These are phyloP conservation scores for Columbina picui DNA, from an alignment of 2,113 vertebrate genomes.

Conservation along the genomic window DNA sequence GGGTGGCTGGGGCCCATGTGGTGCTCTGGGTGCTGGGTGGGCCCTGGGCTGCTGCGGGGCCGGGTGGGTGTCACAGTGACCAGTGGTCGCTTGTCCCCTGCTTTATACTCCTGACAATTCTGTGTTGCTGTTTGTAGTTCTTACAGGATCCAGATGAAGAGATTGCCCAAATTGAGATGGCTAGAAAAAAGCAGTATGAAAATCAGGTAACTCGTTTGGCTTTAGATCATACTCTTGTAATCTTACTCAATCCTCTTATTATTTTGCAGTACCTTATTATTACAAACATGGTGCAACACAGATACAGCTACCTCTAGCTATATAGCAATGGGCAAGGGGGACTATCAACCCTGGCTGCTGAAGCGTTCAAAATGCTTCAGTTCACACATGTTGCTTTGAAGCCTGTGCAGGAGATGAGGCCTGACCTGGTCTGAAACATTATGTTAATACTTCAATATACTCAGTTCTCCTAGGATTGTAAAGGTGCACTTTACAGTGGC, in stretches of 20 bases:
- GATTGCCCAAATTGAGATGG: constrained; percentile 75
- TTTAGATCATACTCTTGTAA: rapidly evolving
- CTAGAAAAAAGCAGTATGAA: constrained; percentile 79
- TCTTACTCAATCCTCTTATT: neutral
- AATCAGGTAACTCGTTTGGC: constrained; percentile 73
- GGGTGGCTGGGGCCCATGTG: neutral
- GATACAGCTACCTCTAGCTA: rapidly evolving
- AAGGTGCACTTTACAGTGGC: neutral
- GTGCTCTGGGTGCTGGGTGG: neutral
- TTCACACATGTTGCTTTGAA: neutral
- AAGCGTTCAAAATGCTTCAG: neutral
- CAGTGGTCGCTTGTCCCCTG: rapidly evolving
- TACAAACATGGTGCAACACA: rapidly evolving
- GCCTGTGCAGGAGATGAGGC: neutral
- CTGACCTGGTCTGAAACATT: neutral
- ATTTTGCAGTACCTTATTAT: neutral
- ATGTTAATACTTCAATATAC: neutral
- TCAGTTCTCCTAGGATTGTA: neutral
- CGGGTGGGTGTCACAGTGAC: rapidly evolving
- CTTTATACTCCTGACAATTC: neutral
- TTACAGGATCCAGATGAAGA: constrained; percentile 92
- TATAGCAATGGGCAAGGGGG: rapidly evolving
- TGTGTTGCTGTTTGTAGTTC: constrained; percentile 73
- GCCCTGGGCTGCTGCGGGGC: neutral
- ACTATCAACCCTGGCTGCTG: neutral